These are phyloP conservation scores for Lasioglossum baleicum DNA, from an alignment of 1,140 invertebrate species.

Conservation along the genomic window DNA sequence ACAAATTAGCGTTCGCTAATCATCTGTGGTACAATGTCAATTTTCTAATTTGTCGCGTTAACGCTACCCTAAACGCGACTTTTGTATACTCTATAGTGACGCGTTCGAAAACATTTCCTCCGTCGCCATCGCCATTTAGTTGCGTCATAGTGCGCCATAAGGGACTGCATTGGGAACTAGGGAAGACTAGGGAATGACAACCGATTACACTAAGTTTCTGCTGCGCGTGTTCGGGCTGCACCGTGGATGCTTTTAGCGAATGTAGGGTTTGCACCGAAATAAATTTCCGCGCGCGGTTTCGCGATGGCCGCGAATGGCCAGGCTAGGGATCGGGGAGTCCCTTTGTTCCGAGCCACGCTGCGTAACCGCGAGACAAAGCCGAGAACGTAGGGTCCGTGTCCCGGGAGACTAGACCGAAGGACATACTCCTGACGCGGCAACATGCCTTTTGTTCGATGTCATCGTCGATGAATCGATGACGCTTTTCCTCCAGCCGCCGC, in stretches of 20 bases:
- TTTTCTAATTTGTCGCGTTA: too few species aligned
- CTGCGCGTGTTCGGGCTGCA: too few species aligned
- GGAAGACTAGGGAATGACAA: too few species aligned
- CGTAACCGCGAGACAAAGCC: constrained; percentile 54
- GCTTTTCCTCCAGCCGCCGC: not conserved
- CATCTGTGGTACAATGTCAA: too few species aligned
- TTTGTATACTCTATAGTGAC: too few species aligned
- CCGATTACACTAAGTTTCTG: not conserved
- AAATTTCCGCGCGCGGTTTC: not conserved
- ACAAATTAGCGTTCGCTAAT: too few species aligned
- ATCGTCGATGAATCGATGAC: constrained; percentile 26
- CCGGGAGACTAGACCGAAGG: constrained; percentile 19
- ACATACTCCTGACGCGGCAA: not conserved
- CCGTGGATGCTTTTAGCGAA: too few species aligned
- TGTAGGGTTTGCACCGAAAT: not conserved
- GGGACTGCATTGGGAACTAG: too few species aligned
- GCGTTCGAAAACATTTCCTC: too few species aligned
- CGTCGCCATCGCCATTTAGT: too few species aligned
- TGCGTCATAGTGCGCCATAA: too few species aligned
- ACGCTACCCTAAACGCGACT: too few species aligned
- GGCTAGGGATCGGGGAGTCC: constrained; percentile 16
- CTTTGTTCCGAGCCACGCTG: constrained; percentile 48
- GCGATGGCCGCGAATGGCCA: constrained; percentile 43
- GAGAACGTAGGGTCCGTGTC: not conserved
- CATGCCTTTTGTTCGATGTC: constrained; percentile 15